Evolutionary conservation across 2,888 invertebrate genomes (phyloP), one percentile per base, ranked within the genome.

Genomic region (Drosophila nr. perissopoda): DNA sequence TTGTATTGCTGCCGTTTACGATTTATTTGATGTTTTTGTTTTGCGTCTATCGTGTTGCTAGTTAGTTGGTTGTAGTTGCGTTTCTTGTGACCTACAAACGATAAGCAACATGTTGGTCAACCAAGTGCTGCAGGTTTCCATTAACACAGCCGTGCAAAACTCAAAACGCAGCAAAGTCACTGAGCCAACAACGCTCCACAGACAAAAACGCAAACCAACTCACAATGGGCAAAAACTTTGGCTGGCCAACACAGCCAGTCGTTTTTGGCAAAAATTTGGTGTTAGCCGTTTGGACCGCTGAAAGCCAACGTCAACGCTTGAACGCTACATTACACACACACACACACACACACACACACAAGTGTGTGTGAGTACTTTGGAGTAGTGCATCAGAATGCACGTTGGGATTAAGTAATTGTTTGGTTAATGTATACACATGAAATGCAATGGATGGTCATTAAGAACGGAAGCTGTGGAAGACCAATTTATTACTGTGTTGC

Each of bases 61-160:
- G 36, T 36, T 49, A 31, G 40, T 11, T 56, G 45, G 52, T 38
- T 51, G 16, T 40, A 11, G 33, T 31, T 65, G 73, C 64, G 29
- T 67, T 63, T 73, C 53, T 67, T 71, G 79, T 91, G 91, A 91
- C 92, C 92, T 91, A 92, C 92, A 92, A 92, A 91, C 78, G 80
- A 79, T 70, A 52, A 76, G 75, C 81, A 80, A 76, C 78, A 89
- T 87, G 87, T 90, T 92, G 92, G 91, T 89, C 92, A 92, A 90
- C 89, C 82, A 88, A 86, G 87, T 90, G 90, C 77, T 88, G 89
- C 89, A 86, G 80, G 87, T 90, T 91, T 84, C 84, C 89, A 87
- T 87, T 90, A 91, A 85, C 90, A 89, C 82, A 78, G 84, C 81
- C 67, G 45, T 65, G 69, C 65, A 70, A 77, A 78, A 58, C 70